Evolutionary conservation across 37 sponge, comb jelly and placozoan genomes (phyloP).

Genomic region (Beroe ovata): DNA sequence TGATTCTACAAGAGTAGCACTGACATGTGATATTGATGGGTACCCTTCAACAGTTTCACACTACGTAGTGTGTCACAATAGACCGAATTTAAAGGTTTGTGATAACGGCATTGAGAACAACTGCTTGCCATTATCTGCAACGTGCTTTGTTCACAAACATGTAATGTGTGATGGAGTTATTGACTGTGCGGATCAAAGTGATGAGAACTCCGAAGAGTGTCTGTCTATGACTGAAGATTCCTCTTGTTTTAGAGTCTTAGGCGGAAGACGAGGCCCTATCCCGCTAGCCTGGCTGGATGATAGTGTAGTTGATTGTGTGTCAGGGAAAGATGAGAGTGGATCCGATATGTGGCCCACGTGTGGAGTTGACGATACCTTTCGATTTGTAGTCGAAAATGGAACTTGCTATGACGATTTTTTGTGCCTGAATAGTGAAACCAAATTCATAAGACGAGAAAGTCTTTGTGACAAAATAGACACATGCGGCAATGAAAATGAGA

Average conservation of each 20-base stretch:
- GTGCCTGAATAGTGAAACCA: neutral
- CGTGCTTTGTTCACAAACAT: constrained; percentile 27
- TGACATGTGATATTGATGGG: neutral
- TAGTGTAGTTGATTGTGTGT: neutral
- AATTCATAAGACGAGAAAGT: neutral
- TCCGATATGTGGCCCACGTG: neutral
- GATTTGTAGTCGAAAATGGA: neutral
- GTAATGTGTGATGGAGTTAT: neutral
- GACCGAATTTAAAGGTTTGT: neutral
- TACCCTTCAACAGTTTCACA: neutral
- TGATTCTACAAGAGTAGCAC: neutral
- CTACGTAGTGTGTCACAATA: neutral
- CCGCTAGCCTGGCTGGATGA: neutral
- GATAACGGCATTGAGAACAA: constrained; percentile 4
- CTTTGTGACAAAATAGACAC: neutral
- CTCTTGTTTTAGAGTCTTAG: neutral
- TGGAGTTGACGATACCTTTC: neutral
- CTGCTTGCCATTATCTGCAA: neutral
- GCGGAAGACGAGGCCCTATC: neutral
- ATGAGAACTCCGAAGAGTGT: neutral
- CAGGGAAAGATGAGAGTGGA: neutral
- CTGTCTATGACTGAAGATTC: neutral
- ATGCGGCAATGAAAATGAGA: constrained; percentile 10
- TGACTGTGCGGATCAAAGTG: constrained; percentile 6
- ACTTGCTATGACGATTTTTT: constrained; percentile 9